Evolutionary conservation across 2,113 vertebrate genomes (phyloP).

Genomic region (Irena cyanogastra): DNA sequence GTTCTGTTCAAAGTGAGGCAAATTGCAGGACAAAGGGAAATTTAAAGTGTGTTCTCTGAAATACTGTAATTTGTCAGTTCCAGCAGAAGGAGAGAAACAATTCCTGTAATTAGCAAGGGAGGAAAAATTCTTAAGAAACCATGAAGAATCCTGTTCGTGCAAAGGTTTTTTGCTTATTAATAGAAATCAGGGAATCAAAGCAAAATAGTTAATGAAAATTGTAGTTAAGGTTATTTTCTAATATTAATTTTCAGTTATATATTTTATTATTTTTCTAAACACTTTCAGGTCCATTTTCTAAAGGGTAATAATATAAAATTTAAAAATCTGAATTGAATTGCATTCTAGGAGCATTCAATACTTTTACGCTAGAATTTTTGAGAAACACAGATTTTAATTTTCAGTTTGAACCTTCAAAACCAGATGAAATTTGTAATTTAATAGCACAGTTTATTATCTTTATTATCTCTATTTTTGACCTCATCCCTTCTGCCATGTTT

Average conservation of each 20-base stretch:
- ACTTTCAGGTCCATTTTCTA: neutral
- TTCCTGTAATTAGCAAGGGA: neutral
- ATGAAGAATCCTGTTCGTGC: neutral
- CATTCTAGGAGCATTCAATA: neutral
- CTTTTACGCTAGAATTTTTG: neutral
- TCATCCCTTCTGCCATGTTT: neutral
- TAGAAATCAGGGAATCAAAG: neutral
- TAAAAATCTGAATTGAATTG: neutral
- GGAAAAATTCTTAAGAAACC: neutral
- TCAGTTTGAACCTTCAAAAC: neutral
- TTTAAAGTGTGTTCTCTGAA: neutral
- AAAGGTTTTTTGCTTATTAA: neutral
- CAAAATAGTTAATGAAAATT: neutral
- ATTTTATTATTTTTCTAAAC: neutral
- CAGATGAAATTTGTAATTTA: neutral
- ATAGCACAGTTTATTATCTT: neutral
- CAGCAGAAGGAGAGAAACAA: neutral
- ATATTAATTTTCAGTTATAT: neutral
- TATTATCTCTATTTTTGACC: neutral
- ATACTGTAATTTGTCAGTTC: neutral
- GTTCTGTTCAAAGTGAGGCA: neutral
- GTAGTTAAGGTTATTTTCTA: neutral
- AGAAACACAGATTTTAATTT: neutral
- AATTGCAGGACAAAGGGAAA: neutral
- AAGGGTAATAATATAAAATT: neutral